Base-by-base conservation (phyloP, 2,797 vertebrate species). In the Alosa sapidissima region DNA sequence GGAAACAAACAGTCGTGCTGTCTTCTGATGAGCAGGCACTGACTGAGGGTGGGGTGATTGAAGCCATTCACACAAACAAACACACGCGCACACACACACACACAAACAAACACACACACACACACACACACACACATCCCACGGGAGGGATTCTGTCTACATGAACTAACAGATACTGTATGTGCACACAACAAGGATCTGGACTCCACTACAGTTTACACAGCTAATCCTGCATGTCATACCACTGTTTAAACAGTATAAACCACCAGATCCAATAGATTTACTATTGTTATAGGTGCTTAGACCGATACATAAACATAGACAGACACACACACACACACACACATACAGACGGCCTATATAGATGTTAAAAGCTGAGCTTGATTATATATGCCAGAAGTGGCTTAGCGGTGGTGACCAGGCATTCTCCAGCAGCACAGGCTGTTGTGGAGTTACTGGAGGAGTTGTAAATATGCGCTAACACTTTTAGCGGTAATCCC, bases 391-490 rank as follows among this genome's bases (percentile, higher is more conserved):
- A 93, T 93, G 94, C 94, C 95, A 94, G 93, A 93, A 45, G 90
- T 93, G 93, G 93, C 95, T 96, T 95, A 94, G 93, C 93, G 52
- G 92, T 91, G 54, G 89, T 89, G 91, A 91, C 93, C 92, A 90
- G 92, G 91, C 90, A 87, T 83, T 91, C 91, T 91, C 93, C 92
- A 92, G 91, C 91, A 92, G 92, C 83, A 85, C 91, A 94, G 94
- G 91, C 94, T 94, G 94, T 94, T 93, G 94, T 95, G 93, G 72
- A 94, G 93, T 95, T 95, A 93, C 93, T 93, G 92, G 93, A 94
- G 91, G 93, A 95, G 93, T 94, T 94, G 94, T 95, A 95, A 95
- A 95, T 95, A 95, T 93, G 93, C 94, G 92, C 91, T 94, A 95
- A 95, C 94, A 95, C 93, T 95, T 95, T 93, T 93, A 92, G 91